Base-by-base conservation (phyloP, 2,888 invertebrate species). In the Drosophila sordidapex region DNA sequence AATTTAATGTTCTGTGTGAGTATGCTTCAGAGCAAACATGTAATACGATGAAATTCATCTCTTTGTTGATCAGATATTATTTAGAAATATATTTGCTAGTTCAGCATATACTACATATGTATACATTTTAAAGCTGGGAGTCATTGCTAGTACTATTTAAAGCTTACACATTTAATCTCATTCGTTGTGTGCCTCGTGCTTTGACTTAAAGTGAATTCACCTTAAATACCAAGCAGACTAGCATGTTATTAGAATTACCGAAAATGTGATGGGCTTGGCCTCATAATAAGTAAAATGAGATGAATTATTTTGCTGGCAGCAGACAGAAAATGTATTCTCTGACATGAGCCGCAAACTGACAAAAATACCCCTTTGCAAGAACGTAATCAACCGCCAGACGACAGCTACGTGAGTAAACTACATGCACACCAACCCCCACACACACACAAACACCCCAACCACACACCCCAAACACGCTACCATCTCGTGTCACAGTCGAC, bases 391-490 rank as follows among this genome's bases (percentile, higher is more conserved):
- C 56, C 72, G 68, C 72, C 61, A 67, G 66, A 66, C 63, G 72
- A 57, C 54, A 60, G 40, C 60, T 83, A 81, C 82, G 81, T 84
- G 84, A 81, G 79, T 70, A 64, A 78, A 46, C 68, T 62, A 66
- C 74, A 66, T n/a, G 21, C 33, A 53, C 31, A 46, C 25, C 27
- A n/a, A 13, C 13, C 29, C 25, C 60, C n/a, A 49, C 40, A 40
- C 11, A 43, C 53, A 57, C n/a, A 1, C 40, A 35, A 31, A 48
- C n/a, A 8, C 48, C 6, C 33, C 36, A 25, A 36, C 13, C 48
- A 48, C 36, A 46, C 29, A 31, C 36, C 33, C 33, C n/a, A 36
- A 40, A 27, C 21, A 36, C 10, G 46, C 29, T 38, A 18, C 40
- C 18, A 51, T 54, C 18, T 15, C n/a, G n/a, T 21, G 21, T 49